phyloP scores from a whole-genome alignment of 1,140 invertebrate genomes.

The Trinorchestia longiramus region DNA sequence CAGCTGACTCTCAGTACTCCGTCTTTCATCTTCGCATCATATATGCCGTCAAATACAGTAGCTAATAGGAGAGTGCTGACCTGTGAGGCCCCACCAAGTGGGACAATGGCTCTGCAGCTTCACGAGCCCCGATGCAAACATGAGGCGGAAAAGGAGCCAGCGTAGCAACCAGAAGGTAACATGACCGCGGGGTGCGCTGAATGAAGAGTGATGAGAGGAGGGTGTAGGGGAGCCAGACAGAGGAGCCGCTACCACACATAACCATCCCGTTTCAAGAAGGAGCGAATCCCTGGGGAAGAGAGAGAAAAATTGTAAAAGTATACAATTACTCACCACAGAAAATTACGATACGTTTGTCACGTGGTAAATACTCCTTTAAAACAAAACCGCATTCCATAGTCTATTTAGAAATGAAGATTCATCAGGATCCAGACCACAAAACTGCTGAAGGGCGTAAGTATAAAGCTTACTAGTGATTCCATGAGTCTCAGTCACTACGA shows the following conservation, averaged over 20 bases:
- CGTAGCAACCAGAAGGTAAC: conserved; percentile 81
- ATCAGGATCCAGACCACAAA: no score
- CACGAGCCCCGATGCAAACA: conserved; percentile 82
- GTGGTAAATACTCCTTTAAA: neutral
- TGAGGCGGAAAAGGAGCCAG: conserved; percentile 84
- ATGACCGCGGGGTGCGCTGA: conserved; percentile 71
- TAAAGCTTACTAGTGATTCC: no score
- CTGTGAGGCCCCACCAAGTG: conserved; percentile 85
- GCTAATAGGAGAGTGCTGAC: conserved; percentile 75
- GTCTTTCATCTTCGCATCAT: no score
- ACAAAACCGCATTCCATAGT: no score
- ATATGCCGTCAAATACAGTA: no score
- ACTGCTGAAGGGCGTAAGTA: no score
- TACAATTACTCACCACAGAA: neutral
- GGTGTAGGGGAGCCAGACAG: conserved; percentile 70
- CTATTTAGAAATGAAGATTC: no score
- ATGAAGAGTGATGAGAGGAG: conserved; percentile 56
- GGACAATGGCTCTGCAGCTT: conserved; percentile 84
- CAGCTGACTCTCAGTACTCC: no score
- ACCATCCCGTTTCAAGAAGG: conserved; percentile 82
- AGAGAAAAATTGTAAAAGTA: neutral
- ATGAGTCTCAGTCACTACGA: no score
- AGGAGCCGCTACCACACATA: conserved; percentile 81
- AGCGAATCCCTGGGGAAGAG: conserved; percentile 78
- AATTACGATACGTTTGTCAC: neutral